Conservation (phyloP, 2,888 invertebrate species). For the Helicoverpa assulta region DNA sequence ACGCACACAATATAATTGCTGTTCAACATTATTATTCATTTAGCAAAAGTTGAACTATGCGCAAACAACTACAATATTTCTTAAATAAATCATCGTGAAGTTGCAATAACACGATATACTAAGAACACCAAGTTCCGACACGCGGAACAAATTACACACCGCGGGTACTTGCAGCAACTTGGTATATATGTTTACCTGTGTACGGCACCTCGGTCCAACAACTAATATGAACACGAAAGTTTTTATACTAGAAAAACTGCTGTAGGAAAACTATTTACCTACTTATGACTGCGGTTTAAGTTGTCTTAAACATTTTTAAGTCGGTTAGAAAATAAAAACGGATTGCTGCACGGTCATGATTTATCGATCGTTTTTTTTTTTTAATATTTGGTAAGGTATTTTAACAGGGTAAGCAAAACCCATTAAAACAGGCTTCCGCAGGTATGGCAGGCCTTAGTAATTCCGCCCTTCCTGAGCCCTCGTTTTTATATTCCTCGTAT, state of each 20-base stretch:
- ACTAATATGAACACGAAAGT: constrained; percentile 40
- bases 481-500: background rate
- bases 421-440: no score
- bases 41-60: constrained; percentile 20
- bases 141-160: constrained; percentile 42
- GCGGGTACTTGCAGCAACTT: constrained; percentile 12
- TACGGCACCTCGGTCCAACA: constrained; percentile 15
- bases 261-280: background rate
- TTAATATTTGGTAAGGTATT: no score
- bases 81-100: constrained; percentile 52
- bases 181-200: constrained; percentile 24
- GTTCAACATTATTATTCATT: constrained; percentile 36
- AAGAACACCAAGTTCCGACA: constrained; percentile 41
- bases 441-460: no score
- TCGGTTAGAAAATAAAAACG: no score
- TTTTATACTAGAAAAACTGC: constrained; percentile 20
- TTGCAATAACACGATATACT: constrained; percentile 51
- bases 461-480: background rate
- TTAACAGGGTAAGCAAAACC: no score
- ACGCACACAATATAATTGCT: constrained; percentile 7
- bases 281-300: background rate
- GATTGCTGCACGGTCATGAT: no score
- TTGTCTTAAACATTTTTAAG: background rate
- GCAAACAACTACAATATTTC: constrained; percentile 41
- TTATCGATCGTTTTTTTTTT: no score